phyloP scores from a whole-genome alignment of 2,797 vertebrate genomes.

The Vespertilio murinus region DNA sequence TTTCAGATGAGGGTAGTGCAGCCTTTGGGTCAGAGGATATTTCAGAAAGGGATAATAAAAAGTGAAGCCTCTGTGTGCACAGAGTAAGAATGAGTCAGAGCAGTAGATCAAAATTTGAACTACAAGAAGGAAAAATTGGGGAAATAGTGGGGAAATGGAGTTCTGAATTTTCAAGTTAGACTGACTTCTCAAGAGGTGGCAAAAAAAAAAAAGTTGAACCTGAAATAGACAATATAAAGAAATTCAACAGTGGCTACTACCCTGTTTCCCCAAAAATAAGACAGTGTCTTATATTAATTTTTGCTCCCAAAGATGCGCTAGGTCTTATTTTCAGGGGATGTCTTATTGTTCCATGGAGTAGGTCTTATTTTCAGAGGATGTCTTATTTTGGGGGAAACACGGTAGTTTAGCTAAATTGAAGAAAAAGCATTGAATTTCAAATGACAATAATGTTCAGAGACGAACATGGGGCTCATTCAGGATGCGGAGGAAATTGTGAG shows the following conservation, averaged over 20 bases:
- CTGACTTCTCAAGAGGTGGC: neutral
- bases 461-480: neutral
- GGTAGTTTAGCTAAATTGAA: constrained; percentile 1
- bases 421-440: constrained; percentile 8
- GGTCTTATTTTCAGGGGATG: no score
- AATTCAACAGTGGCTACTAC: neutral
- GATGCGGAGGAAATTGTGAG: neutral
- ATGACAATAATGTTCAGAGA: neutral
- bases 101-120: neutral
- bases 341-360: no score
- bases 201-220: neutral
- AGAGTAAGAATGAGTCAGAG: neutral
- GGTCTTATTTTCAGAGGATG: no score
- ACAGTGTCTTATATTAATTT: no score
- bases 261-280: no score
- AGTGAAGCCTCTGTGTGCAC: neutral
- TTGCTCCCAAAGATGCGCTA: no score
- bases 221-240: neutral
- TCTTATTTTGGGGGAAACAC: no score
- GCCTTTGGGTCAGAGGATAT: neutral
- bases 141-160: neutral
- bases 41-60: neutral
- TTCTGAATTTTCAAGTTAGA: neutral
- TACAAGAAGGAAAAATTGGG: neutral
- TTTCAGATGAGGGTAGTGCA: neutral